These are phyloP conservation scores for Lithophane ornitopus DNA, from an alignment of 2,888 invertebrate genomes.

Conservation along the genomic window DNA sequence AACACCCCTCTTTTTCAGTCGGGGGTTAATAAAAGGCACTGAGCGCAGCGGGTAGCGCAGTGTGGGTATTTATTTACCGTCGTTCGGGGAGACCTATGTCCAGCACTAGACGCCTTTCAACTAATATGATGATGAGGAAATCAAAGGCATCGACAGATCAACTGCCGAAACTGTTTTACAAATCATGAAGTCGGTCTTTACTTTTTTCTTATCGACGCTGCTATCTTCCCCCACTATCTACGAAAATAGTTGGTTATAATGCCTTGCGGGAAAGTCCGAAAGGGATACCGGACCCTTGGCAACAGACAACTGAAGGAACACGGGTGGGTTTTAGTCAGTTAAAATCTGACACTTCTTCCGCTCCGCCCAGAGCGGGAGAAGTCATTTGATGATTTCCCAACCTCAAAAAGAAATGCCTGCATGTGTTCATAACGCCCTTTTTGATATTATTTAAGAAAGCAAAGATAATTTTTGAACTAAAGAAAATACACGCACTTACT, in stretches of 20 bases:
- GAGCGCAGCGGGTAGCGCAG: background rate
- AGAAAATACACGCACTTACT: conserved; percentile 30
- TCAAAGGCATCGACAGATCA: background rate
- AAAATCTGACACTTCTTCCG: no score
- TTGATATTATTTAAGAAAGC: background rate
- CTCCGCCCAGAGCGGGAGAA: no score
- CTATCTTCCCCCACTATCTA: background rate
- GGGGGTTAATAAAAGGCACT: background rate
- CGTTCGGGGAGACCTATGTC: background rate
- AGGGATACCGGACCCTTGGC: no score
- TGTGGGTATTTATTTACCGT: background rate
- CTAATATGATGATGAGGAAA: background rate
- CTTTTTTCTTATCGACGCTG: background rate
- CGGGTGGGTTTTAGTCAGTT: no score
- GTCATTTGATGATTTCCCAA: no score
- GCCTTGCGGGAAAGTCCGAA: no score
- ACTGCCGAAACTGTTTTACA: background rate
- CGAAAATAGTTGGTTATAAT: background rate
- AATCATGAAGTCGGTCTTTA: background rate
- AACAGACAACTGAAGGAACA: no score
- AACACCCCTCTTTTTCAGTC: no score
- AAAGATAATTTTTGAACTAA: background rate
- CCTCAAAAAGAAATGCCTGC: no score
- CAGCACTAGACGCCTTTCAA: background rate
- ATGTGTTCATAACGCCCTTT: no score